phyloP scores from a whole-genome alignment of 2,797 vertebrate species.

The Champsocephalus esox region DNA sequence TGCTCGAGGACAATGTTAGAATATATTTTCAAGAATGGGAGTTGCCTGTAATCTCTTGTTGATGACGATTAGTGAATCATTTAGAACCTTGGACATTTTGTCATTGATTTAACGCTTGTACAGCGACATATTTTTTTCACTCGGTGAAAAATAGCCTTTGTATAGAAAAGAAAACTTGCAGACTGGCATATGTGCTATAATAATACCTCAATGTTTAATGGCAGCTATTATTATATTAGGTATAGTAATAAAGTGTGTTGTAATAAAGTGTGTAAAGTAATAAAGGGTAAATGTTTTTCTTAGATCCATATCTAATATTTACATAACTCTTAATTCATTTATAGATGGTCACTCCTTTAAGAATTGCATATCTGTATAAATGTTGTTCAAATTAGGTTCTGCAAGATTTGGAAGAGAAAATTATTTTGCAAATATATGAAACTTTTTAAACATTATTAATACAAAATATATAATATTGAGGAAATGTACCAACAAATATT shows the following conservation, averaged over 20 bases:
- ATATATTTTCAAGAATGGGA: neutral
- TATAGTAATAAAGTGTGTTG: neutral
- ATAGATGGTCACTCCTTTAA: neutral
- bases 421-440: no score
- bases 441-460: no score
- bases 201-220: no score
- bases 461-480: no score
- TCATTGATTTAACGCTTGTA: neutral
- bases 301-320: neutral
- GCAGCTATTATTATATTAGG: no score
- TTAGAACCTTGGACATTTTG: conserved; percentile 3
- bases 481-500: no score
- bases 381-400: no score
- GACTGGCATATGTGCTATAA: no score
- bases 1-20: conserved; percentile 5
- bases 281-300: neutral
- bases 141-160: neutral
- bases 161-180: no score
- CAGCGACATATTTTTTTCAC: neutral
- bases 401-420: no score
- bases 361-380: neutral
- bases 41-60: conserved; percentile 1
- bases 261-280: neutral
- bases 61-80: conserved; percentile 1
- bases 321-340: neutral